Conservation (phyloP, 2,888 invertebrate genomes). For the Tiliacea aurago region DNA sequence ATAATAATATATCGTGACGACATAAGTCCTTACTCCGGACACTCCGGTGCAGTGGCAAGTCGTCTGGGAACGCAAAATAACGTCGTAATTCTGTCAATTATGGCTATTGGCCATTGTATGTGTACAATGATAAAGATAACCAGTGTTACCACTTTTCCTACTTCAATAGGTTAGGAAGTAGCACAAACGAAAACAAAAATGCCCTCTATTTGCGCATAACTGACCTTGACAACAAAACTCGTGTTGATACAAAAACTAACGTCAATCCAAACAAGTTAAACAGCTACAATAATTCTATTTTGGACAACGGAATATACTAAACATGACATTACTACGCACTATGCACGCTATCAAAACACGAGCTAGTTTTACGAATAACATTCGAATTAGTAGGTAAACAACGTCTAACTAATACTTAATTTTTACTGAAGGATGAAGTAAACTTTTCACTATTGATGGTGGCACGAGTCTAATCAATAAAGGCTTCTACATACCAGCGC, state of each 20-base stretch:
- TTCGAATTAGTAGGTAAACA: constrained; percentile 37
- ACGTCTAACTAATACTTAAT: constrained; percentile 25
- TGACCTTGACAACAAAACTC: constrained; percentile 50
- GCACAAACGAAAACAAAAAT: no score
- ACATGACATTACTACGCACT: constrained; percentile 57
- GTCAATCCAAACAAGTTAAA: constrained; percentile 34
- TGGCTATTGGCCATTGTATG: no score
- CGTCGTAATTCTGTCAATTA: background rate
- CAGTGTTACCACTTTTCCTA: background rate
- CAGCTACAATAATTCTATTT: constrained; percentile 58
- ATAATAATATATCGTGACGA: background rate
- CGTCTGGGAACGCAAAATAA: background rate
- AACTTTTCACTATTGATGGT: constrained; percentile 13
- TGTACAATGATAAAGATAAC: no score
- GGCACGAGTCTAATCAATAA: constrained; percentile 25
- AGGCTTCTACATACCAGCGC: no score
- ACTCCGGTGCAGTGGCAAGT: background rate
- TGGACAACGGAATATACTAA: constrained; percentile 16
- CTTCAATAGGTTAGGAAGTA: no score
- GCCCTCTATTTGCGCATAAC: constrained; percentile 25
- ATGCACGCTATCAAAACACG: constrained; percentile 32
- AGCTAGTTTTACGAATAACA: constrained; percentile 25
- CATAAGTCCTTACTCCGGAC: background rate
- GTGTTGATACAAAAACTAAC: constrained; percentile 46
- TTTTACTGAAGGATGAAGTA: constrained; percentile 4